These are phyloP conservation scores for Himalopsyche kuldschensis DNA, from an alignment of 2,888 invertebrate genomes.

Conservation along the genomic window DNA sequence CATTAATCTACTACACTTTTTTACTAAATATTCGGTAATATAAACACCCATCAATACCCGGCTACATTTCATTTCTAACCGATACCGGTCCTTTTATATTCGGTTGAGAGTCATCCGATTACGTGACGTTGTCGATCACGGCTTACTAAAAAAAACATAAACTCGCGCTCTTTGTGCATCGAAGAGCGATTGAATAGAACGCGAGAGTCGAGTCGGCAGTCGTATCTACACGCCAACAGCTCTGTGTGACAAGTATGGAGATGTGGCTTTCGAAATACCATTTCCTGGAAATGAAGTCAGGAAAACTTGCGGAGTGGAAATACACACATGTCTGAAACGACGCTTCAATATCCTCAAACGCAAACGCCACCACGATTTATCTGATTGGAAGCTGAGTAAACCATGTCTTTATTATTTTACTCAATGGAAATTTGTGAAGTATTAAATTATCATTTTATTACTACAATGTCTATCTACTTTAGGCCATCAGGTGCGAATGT, in stretches of 20 bases:
- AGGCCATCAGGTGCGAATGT: no score
- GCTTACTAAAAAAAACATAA: neutral
- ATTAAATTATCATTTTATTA: no score
- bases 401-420: no score
- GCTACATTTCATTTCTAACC: no score
- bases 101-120: neutral
- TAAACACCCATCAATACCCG: no score
- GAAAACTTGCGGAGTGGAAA: neutral
- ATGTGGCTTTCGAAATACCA: neutral
- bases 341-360: neutral
- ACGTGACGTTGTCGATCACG: neutral
- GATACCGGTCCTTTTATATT: no score
- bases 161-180: neutral
- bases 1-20: no score
- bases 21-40: no score
- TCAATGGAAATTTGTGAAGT: no score
- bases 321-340: neutral
- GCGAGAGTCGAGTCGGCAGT: neutral
- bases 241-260: neutral
- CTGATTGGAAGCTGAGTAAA: neutral
- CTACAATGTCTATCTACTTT: no score
- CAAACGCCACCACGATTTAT: neutral
- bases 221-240: neutral
- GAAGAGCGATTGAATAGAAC: neutral
- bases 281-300: conserved; percentile 1